Evolutionary conservation across 2,113 vertebrate species (phyloP).

Genomic region (Mesitornis unicolor): DNA sequence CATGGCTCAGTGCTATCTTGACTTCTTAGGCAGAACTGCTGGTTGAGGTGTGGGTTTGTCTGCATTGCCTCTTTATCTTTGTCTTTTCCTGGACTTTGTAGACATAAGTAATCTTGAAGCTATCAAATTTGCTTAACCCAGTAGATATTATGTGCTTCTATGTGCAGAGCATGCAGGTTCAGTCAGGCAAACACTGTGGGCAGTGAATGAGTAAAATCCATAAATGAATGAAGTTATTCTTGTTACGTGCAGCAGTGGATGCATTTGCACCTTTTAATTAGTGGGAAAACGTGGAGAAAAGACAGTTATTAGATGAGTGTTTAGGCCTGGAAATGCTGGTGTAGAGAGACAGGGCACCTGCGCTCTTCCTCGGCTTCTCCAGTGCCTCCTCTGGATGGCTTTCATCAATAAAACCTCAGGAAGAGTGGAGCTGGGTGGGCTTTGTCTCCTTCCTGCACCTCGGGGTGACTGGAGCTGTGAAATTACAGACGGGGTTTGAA

Average conservation of each 20-base stretch:
- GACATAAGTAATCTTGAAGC: background rate
- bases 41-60: background rate
- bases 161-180: accelerated
- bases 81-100: background rate
- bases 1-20: background rate
- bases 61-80: background rate
- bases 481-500: too few relatives aligned
- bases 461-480: too few relatives aligned
- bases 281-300: too few relatives aligned
- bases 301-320: too few relatives aligned
- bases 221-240: background rate
- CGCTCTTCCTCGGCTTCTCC: too few relatives aligned
- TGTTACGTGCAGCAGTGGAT: background rate
- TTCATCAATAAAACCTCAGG: too few relatives aligned
- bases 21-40: background rate
- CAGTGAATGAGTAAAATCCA: background rate
- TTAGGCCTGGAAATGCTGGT: too few relatives aligned
- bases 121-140: background rate
- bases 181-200: background rate
- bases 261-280: too few relatives aligned
- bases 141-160: background rate
- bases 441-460: too few relatives aligned
- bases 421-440: too few relatives aligned
- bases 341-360: too few relatives aligned
- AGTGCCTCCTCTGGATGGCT: too few relatives aligned